These are phyloP conservation scores for Luperina nickerlii DNA, from an alignment of 2,888 invertebrate genomes.

Conservation along the genomic window DNA sequence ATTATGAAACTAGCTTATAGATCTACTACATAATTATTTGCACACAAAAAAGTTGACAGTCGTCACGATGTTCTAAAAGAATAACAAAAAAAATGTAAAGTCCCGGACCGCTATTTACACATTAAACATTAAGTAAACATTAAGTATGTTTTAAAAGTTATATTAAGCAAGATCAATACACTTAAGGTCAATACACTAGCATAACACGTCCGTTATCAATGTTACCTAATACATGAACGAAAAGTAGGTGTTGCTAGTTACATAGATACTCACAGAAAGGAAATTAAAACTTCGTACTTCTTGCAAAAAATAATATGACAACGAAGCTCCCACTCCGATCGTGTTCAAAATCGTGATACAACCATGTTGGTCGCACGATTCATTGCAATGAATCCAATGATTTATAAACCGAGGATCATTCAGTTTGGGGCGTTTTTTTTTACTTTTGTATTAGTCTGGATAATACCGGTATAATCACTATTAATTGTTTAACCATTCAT, in stretches of 20 bases:
- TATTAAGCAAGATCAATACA: no score
- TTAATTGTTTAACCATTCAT: no score
- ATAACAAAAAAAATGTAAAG: slow-evolving; percentile 28
- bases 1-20: neutral
- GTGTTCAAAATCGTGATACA: neutral
- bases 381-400: neutral
- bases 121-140: no score
- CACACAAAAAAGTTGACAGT: neutral
- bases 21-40: neutral
- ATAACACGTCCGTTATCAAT: slow-evolving; percentile 5
- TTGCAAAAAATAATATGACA: neutral
- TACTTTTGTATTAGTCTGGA: neutral
- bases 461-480: neutral
- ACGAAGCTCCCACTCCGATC: neutral
- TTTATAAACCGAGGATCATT: neutral
- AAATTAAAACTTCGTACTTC: neutral
- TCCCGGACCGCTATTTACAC: slow-evolving; percentile 22
- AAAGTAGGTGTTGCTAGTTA: neutral
- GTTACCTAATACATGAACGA: neutral
- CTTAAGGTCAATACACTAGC: slow-evolving; percentile 11
- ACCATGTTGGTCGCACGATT: neutral
- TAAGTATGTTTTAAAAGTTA: no score
- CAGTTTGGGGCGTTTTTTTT: neutral
- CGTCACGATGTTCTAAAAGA: slow-evolving; percentile 22
- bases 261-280: neutral